These are phyloP conservation scores for Phyllostomus hastatus DNA, from an alignment of 2,113 vertebrate genomes.

Conservation along the genomic window DNA sequence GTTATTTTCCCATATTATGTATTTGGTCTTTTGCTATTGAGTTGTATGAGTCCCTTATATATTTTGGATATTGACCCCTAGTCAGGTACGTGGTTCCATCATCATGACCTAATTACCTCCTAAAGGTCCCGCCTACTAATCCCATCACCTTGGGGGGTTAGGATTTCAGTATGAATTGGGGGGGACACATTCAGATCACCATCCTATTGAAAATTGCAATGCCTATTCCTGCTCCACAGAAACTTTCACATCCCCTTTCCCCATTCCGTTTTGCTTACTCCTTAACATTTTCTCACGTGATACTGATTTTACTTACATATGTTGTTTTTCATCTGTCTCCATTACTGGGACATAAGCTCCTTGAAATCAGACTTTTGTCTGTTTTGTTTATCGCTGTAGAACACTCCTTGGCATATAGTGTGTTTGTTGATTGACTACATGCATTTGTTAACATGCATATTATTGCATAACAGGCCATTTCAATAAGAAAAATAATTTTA, in stretches of 20 bases:
- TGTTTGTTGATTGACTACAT: background rate
- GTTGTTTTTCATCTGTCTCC: background rate
- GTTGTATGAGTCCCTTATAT: background rate
- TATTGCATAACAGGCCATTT: background rate
- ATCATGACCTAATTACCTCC: background rate
- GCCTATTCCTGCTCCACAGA: background rate
- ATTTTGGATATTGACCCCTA: background rate
- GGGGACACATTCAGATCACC: background rate
- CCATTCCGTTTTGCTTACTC: background rate
- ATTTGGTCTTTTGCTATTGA: background rate
- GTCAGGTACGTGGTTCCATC: background rate
- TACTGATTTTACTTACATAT: background rate
- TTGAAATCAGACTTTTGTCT: background rate
- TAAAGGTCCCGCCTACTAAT: background rate
- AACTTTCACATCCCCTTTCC: background rate
- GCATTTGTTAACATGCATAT: background rate
- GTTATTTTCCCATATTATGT: background rate
- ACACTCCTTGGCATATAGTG: background rate
- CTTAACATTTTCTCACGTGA: background rate
- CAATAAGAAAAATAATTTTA: background rate
- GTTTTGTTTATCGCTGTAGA: background rate
- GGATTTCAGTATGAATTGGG: background rate
- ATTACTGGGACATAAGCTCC: background rate
- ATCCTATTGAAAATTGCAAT: background rate
- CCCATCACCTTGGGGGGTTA: background rate